Percentiles rank a stretch among this genome's conserved stretches.
phyloP scores from a whole-genome alignment of 2,113 vertebrate genomes.

The Odontesthes bonariensis region DNA sequence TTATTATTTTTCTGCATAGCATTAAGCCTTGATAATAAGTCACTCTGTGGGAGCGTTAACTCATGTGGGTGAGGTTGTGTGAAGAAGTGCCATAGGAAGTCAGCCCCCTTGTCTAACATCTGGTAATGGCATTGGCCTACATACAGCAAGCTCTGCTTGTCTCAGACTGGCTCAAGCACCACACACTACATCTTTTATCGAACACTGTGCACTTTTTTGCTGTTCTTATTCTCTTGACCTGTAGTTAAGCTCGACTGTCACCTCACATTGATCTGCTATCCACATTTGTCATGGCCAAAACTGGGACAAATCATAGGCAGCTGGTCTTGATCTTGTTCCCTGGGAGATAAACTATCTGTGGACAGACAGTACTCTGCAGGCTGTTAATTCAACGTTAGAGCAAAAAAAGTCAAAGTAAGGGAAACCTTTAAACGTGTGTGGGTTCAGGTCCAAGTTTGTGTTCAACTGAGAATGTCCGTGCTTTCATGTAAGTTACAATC shows the following conservation, averaged over 20 bases:
- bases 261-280: constrained; percentile 18
- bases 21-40: neutral
- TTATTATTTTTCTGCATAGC: constrained; percentile 35
- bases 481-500: too few species aligned
- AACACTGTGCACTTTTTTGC: constrained; percentile 17
- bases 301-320: neutral
- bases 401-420: neutral
- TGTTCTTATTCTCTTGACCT: constrained; percentile 28
- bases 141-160: constrained; percentile 49
- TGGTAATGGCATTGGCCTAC: constrained; percentile 77
- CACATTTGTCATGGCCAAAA: constrained; percentile 5
- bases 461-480: too few species aligned
- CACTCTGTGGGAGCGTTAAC: constrained; percentile 9
- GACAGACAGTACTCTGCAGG: neutral
- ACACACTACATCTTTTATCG: constrained; percentile 55
- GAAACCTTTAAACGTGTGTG: neutral
- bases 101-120: constrained; percentile 73
- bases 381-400: neutral
- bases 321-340: constrained; percentile 8
- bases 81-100: constrained; percentile 64
- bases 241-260: neutral
- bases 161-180: constrained; percentile 13
- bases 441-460: neutral
- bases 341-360: neutral
- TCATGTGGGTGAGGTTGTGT: constrained; percentile 5